Evolutionary conservation across 2,113 vertebrate species (phyloP).

Genomic region (Epinephelus cyanopodus): DNA sequence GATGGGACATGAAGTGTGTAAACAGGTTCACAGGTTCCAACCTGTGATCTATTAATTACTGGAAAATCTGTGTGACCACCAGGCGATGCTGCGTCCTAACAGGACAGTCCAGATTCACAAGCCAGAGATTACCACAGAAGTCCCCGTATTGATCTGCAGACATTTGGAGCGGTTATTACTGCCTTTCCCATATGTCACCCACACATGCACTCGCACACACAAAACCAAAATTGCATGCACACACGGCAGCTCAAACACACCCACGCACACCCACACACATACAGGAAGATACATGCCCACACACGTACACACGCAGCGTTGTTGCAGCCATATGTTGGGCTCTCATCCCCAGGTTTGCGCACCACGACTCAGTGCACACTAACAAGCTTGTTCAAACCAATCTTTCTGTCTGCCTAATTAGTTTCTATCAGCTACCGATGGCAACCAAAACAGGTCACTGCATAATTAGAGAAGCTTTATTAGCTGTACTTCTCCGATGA

Average conservation of each 20-base stretch:
- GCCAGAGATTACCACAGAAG: background rate
- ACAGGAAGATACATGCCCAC: too few relatives aligned
- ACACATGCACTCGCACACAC: background rate
- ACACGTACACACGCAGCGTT: slow-evolving; percentile 21
- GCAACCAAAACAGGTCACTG: slow-evolving; percentile 38
- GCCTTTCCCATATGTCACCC: slow-evolving; percentile 6
- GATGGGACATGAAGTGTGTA: background rate
- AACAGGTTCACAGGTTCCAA: background rate
- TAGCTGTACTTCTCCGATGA: background rate
- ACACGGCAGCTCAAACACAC: background rate
- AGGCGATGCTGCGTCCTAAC: background rate
- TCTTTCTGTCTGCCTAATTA: slow-evolving; percentile 62
- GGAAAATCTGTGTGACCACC: slow-evolving; percentile 1
- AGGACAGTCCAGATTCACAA: background rate
- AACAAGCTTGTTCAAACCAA: slow-evolving; percentile 59
- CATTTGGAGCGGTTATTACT: slow-evolving; percentile 4
- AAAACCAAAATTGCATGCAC: background rate
- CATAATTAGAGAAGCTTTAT: slow-evolving; percentile 36
- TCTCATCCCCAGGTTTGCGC: slow-evolving; percentile 46
- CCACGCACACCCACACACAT: slow-evolving; percentile 1
- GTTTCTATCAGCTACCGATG: slow-evolving; percentile 51
- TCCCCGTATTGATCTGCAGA: slow-evolving; percentile 18
- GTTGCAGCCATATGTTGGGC: slow-evolving; percentile 55
- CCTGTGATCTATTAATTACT: background rate
- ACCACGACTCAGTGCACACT: slow-evolving; percentile 51